Conservation (phyloP, 1,140 invertebrate species). For the Aculops lycopersici region DNA sequence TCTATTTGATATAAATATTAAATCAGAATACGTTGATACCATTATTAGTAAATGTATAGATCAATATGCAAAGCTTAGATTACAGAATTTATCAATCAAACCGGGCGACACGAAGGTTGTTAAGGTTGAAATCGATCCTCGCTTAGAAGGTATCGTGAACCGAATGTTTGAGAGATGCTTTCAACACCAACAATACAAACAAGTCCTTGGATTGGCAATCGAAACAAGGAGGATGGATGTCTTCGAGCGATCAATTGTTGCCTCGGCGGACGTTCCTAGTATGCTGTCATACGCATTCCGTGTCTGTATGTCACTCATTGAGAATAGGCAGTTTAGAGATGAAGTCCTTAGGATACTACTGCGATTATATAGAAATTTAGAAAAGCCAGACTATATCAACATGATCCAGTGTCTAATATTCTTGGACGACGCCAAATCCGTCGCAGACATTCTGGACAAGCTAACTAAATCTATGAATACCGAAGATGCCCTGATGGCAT, state of each 20-base stretch:
- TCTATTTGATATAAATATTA: slow-evolving; percentile 66
- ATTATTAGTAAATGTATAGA: slow-evolving; percentile 85
- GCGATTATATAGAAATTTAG: slow-evolving; percentile 46
- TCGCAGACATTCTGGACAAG: slow-evolving; percentile 33
- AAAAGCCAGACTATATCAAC: slow-evolving; percentile 69
- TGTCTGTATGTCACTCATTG: slow-evolving; percentile 75
- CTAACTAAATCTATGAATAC: slow-evolving; percentile 2
- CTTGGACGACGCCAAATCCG: slow-evolving; percentile 58
- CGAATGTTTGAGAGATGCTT: slow-evolving; percentile 84
- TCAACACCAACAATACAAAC: slow-evolving; percentile 65
- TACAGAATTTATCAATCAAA: slow-evolving; percentile 20
- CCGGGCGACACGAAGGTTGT: slow-evolving; percentile 26
- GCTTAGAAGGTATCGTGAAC: slow-evolving; percentile 72
- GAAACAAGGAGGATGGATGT: slow-evolving; percentile 87
- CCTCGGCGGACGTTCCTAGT: slow-evolving; percentile 54
- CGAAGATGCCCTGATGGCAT: slow-evolving; percentile 51
- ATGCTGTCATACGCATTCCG: slow-evolving; percentile 81
- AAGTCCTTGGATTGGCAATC: slow-evolving; percentile 65
- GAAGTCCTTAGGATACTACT: slow-evolving; percentile 59
- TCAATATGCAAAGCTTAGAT: slow-evolving; percentile 57
- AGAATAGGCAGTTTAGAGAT: slow-evolving; percentile 65
- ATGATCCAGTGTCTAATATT: slow-evolving; percentile 90
- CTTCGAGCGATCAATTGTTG: slow-evolving; percentile 56
- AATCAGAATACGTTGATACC: slow-evolving; percentile 81
- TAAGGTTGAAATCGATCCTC: slow-evolving; percentile 36